These are phyloP conservation scores for Melipona bicolor DNA, from an alignment of 2,888 invertebrate species.

Conservation along the genomic window DNA sequence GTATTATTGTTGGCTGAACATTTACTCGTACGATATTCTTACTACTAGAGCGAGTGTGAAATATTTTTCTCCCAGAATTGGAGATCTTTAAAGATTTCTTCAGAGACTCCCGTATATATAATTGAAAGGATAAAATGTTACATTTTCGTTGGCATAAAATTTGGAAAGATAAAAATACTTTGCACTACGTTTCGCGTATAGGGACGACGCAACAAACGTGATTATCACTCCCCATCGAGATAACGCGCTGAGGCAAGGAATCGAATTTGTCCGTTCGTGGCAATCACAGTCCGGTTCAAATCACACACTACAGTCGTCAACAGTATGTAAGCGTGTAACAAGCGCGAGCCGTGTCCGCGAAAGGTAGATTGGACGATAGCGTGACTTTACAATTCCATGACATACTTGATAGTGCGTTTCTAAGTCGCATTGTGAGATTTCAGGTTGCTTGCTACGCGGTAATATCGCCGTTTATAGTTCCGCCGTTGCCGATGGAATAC, in stretches of 20 bases:
- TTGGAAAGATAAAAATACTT: too few species aligned
- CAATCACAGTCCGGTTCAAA: constrained; percentile 47
- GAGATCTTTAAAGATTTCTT: not conserved
- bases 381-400: constrained; percentile 54
- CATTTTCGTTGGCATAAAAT: too few species aligned
- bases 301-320: constrained; percentile 36
- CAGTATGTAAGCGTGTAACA: constrained; percentile 33
- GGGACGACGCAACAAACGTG: too few species aligned
- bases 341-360: constrained; percentile 29
- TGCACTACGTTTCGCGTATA: too few species aligned
- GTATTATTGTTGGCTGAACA: not conserved
- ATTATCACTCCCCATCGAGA: not conserved
- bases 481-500: constrained; percentile 61
- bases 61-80: not conserved
- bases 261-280: constrained; percentile 31
- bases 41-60: not conserved
- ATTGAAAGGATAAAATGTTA: too few species aligned
- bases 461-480: constrained; percentile 66
- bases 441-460: constrained; percentile 44
- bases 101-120: not conserved
- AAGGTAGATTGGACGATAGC: constrained; percentile 58
- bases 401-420: constrained; percentile 55
- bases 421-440: constrained; percentile 55
- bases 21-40: constrained; percentile 1
- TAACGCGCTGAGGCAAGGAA: not conserved